Evolutionary conservation across 2,797 vertebrate genomes (phyloP).

Genomic region (Intellagama lesueurii): DNA sequence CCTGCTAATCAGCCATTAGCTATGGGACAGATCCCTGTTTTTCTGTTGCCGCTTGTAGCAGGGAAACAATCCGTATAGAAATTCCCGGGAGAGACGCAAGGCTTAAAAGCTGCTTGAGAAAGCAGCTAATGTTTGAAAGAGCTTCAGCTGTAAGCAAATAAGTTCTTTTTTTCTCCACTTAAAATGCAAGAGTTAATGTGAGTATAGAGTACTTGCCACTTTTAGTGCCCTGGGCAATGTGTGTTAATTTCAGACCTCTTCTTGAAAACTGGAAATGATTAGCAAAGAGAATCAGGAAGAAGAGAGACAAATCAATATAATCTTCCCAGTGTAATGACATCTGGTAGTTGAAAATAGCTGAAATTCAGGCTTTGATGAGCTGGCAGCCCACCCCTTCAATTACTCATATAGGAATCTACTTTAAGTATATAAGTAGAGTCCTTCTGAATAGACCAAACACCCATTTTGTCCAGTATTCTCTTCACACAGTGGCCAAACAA

Average conservation of each 20-base stretch:
- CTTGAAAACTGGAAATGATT: neutral
- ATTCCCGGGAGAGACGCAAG: too few relatives aligned
- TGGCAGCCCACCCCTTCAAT: neutral
- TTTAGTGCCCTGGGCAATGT: neutral
- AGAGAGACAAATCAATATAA: neutral
- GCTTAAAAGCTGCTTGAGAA: neutral
- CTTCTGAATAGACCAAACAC: neutral
- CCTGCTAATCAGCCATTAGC: too few relatives aligned
- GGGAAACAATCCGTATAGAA: too few relatives aligned
- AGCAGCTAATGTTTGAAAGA: neutral
- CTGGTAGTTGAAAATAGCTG: slow-evolving; percentile 8
- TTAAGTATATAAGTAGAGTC: neutral
- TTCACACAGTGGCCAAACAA: neutral
- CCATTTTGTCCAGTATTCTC: neutral
- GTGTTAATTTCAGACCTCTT: neutral
- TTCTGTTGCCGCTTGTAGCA: too few relatives aligned
- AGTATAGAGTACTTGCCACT: neutral
- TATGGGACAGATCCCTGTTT: too few relatives aligned
- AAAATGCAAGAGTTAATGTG: neutral
- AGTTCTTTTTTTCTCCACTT: slow-evolving; percentile 2
- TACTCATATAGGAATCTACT: neutral
- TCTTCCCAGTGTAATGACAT: slow-evolving; percentile 2
- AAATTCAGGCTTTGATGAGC: neutral
- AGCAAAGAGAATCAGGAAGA: neutral
- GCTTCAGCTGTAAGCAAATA: neutral